phyloP scores from a whole-genome alignment of 2,113 vertebrate genomes.

The Boulengeromyrus knoepffleri region DNA sequence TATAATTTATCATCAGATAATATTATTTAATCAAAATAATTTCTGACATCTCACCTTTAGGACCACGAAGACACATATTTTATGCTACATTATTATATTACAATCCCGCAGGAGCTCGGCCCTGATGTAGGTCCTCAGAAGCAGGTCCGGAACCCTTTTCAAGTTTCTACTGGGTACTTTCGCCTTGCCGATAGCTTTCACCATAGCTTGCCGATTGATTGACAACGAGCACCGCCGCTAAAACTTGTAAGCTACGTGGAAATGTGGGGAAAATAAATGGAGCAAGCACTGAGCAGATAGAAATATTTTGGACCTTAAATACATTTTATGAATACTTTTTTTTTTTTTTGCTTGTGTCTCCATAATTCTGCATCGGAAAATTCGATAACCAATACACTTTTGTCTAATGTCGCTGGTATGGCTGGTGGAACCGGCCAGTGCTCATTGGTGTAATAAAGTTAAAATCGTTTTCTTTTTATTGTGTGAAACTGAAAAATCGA shows the following conservation, averaged over 20 bases:
- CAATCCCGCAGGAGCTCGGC: not conserved
- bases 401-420: not conserved
- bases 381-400: not conserved
- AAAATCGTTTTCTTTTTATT: not conserved
- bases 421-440: not conserved
- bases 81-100: not conserved
- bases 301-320: not conserved
- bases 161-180: not conserved
- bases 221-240: not conserved
- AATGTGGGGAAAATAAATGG: not conserved
- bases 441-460: not conserved
- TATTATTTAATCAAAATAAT: not conserved
- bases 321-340: not conserved
- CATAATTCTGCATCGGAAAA: not conserved
- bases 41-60: not conserved
- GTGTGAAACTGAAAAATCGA: too few species aligned
- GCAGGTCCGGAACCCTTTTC: not conserved
- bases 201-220: not conserved
- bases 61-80: not conserved
- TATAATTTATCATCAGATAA: not conserved
- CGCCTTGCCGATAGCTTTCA: too few species aligned
- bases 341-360: not conserved
- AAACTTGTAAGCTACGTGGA: not conserved
- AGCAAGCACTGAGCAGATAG: not conserved
- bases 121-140: not conserved